These are phyloP conservation scores for Harpagoxenus sublaevis DNA, from an alignment of 2,888 invertebrate genomes.

Conservation along the genomic window DNA sequence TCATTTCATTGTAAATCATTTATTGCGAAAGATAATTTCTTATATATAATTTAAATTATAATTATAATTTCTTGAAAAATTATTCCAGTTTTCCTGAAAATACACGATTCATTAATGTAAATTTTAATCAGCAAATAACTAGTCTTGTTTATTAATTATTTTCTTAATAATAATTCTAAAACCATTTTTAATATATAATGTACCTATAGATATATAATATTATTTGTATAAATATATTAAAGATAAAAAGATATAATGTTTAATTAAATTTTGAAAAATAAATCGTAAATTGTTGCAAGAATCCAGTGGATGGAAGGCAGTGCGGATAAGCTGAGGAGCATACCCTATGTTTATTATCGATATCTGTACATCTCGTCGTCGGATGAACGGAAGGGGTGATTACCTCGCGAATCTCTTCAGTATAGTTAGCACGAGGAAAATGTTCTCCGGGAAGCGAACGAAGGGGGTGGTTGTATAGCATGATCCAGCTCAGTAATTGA, in stretches of 20 bases:
- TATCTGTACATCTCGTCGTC: conserved; percentile 39
- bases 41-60: neutral
- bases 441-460: conserved; percentile 51
- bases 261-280: neutral
- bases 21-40: neutral
- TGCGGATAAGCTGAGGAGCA: neutral
- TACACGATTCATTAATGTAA: neutral
- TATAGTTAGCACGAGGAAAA: conserved; percentile 68
- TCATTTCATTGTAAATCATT: too few species aligned
- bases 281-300: neutral
- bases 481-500: conserved; percentile 75
- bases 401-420: conserved; percentile 45
- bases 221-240: neutral
- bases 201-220: neutral
- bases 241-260: neutral
- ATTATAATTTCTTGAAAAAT: neutral
- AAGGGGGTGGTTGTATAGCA: conserved; percentile 39
- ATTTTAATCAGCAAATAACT: neutral
- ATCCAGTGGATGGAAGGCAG: neutral
- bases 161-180: neutral
- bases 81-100: neutral
- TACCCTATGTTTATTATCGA: conserved; percentile 33
- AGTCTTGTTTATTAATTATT: neutral
- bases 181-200: neutral
- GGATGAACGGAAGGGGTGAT: conserved; percentile 41